Conservation (phyloP, 2,888 invertebrate genomes). For the Troilus luridus region DNA sequence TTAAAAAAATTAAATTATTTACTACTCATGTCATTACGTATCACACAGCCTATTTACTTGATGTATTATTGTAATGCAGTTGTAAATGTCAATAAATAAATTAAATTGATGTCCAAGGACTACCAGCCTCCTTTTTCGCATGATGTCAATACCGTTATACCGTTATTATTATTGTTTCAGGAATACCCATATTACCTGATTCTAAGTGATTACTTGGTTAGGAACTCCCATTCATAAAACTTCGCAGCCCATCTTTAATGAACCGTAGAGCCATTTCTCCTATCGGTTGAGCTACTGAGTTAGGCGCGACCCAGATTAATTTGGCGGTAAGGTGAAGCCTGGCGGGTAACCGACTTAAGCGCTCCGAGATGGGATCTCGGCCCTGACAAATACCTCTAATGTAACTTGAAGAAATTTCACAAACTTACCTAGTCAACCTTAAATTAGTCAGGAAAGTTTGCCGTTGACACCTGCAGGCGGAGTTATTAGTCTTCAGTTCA, state of each 20-base stretch:
- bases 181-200: too few relatives aligned
- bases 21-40: too few relatives aligned
- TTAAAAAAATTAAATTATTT: too few relatives aligned
- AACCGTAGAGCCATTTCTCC: background rate
- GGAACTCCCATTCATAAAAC: too few relatives aligned
- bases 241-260: background rate
- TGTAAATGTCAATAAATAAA: too few relatives aligned
- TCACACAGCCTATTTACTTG: too few relatives aligned
- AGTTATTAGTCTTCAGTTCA: slow-evolving; percentile 19
- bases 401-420: slow-evolving; percentile 30
- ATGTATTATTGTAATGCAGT: too few relatives aligned
- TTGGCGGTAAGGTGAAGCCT: background rate
- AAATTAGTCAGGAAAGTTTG: slow-evolving; percentile 29
- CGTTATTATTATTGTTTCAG: too few relatives aligned
- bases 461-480: slow-evolving; percentile 25
- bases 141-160: too few relatives aligned
- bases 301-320: background rate
- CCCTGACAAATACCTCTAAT: slow-evolving; percentile 37
- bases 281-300: background rate
- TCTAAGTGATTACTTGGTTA: too few relatives aligned
- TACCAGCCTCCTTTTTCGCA: too few relatives aligned
- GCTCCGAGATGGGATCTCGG: background rate
- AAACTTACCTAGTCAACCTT: slow-evolving; percentile 33
- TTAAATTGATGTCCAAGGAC: too few relatives aligned
- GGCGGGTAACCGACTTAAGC: slow-evolving; percentile 22